Base-by-base conservation (phyloP, 2,888 invertebrate species). In the Andrena camellia region DNA sequence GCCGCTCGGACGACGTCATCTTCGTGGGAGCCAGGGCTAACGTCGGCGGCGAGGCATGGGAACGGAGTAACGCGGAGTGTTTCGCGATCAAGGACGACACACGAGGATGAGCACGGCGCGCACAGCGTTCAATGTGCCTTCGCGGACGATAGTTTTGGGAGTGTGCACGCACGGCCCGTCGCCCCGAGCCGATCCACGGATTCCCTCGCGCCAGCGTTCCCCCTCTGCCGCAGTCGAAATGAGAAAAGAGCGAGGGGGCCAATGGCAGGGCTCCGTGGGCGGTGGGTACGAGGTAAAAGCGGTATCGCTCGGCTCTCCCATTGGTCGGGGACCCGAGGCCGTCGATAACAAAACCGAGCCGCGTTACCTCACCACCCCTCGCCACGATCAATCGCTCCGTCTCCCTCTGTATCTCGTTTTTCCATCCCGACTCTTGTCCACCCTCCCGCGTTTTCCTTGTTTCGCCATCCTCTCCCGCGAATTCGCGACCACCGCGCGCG, bases 61-160 rank as follows among this genome's bases (percentile, higher is more conserved):
- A 52, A 20, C 23, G 23, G 68, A 33, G 4, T n/a, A 13, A 31
- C 54, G 0, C 1, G 29, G 23, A 23, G 26, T 17, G 10, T 31
- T 8, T 10, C 54, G 35, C 63, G 63, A 13, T 42, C 48, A 59
- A 20, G 17, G 13, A 7, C 69, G 35, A 75, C 33, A 67, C 69
- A 74, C 78, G 78, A 78, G 74, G 69, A 66, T 59, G 64, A 59
- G 35, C 77, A n/a, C 57, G 77, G 63, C 54, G 62, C 64, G 72
- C 52, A 66, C 78, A 64, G 48, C 66, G 78, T n/a, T 77, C 68
- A 71, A 68, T 83, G 78, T 77, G 74, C 66, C 88, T 82, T 78
- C 79, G 20, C 80, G 84, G 74, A 78, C 83, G 89, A 84, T 85
- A 73, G 83, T 81, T 86, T 87, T 81, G 83, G 82, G 85, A 90